Base-by-base conservation (phyloP, 2,113 vertebrate species). In the Corythornis madagascariensis region DNA sequence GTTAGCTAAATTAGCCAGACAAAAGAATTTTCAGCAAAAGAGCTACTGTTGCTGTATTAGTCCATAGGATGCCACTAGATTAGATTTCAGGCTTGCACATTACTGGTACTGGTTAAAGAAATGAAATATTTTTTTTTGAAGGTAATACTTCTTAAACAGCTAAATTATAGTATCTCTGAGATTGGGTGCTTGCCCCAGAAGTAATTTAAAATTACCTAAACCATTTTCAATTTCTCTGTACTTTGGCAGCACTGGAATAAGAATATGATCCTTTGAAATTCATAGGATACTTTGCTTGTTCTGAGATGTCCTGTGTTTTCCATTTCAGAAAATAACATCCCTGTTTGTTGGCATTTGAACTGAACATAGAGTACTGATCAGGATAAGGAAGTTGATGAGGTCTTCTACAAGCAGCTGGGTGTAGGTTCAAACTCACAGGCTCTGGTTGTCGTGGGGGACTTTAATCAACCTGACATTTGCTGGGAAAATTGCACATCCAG, bases 21-120 rank as follows among this genome's bases (percentile, higher is more conserved):
- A 89, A 94, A 96, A 97, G 59, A 64, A 84, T 97, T 91, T 96
- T 78, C 94, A 96, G 92, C 76, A 75, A 14, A n/a, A 96, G 92
- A 96, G 48, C 93, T 95, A 88, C 31, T 57, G 47, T 90, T 92
- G 40, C 90, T 79, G 65, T 74, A 81, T 92, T 75, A 91, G 69
- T 88, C 59, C 72, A 90, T 77, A 79, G 91, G 80, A 66, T 91
- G 96, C 80, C 35, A 12, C 63, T 82, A 91, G 89, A 91, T 95
- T 95, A 92, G 79, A 91, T 93, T 92, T 94, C 78, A 67, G 85
- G 82, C 40, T 95, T 92, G 86, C 91, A 57, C 15, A 48, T 18
- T 86, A 50, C 50, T 64, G 61, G 33, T 71, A 53, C 25, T 75
- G 31, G 43, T 93, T 82, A 52, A 38, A 86, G 89, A 89, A 94